Evolutionary conservation across 2,797 vertebrate genomes (phyloP).

Genomic region (Peromyscus eremicus): DNA sequence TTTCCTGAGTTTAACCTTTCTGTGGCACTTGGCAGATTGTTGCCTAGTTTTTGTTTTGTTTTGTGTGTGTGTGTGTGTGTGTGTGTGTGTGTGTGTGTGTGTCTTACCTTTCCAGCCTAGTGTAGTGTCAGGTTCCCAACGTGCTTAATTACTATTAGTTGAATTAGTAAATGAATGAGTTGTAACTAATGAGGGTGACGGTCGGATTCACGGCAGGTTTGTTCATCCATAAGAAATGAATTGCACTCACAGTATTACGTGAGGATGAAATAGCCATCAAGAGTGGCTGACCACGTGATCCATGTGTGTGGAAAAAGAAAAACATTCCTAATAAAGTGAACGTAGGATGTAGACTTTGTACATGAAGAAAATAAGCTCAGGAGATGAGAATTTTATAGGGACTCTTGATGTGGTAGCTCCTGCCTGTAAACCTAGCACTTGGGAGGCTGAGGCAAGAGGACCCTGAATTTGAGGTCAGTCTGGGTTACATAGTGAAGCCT

Average conservation of each 20-base stretch:
- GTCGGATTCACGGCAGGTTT: not conserved
- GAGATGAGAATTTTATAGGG: not conserved
- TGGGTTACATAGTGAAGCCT: not conserved
- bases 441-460: not conserved
- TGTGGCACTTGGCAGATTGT: not conserved
- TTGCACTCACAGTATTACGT: not conserved
- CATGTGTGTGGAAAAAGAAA: not conserved
- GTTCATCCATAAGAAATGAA: not conserved
- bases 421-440: not conserved
- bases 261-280: not conserved
- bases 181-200: not conserved
- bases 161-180: not conserved
- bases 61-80: no score
- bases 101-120: not conserved
- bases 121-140: not conserved
- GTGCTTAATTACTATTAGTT: conserved; percentile 2
- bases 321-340: not conserved
- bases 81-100: no score
- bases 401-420: not conserved
- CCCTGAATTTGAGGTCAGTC: not conserved
- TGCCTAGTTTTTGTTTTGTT: no score
- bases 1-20: not conserved
- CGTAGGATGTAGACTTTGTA: not conserved
- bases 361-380: not conserved
- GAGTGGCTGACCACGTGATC: not conserved